Conservation (phyloP, 2,797 vertebrate species). For the Artibeus lituratus region DNA sequence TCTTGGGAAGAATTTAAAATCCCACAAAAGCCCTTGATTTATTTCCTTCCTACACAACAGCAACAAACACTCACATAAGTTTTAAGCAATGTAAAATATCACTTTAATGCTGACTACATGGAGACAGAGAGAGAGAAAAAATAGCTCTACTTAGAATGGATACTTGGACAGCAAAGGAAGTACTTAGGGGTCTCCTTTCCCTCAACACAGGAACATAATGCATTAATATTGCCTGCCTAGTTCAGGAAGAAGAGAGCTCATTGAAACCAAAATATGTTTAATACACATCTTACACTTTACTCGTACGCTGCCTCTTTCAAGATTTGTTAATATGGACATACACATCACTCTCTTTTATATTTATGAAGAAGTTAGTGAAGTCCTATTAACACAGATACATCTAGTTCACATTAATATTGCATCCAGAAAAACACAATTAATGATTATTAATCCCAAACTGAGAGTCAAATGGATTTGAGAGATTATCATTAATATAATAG, state of each 20-base stretch:
- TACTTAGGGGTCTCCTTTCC: conserved; percentile 64
- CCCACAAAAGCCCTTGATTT: conserved; percentile 83
- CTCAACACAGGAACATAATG: conserved; percentile 10
- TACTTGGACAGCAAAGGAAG: neutral
- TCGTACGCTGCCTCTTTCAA: neutral
- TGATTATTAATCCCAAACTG: neutral
- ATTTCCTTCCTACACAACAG: conserved; percentile 83
- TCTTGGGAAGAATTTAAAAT: conserved; percentile 85
- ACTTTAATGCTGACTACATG: conserved; percentile 68
- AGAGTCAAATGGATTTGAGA: neutral
- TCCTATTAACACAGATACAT: neutral
- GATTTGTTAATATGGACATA: neutral
- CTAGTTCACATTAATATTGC: conserved; percentile 25
- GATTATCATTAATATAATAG: neutral
- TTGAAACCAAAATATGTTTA: conserved; percentile 32
- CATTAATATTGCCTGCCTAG: conserved; percentile 52
- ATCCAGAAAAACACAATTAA: neutral
- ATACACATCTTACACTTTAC: neutral
- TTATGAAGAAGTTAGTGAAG: neutral
- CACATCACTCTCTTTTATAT: neutral
- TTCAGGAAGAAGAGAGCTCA: conserved; percentile 40
- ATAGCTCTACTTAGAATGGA: neutral
- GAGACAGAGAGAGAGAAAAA: conserved; percentile 8
- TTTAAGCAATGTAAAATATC: conserved; percentile 81
- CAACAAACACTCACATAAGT: conserved; percentile 82